Conservation (phyloP, 2,888 invertebrate genomes). For the Gastracanthus pulcherrimus region DNA sequence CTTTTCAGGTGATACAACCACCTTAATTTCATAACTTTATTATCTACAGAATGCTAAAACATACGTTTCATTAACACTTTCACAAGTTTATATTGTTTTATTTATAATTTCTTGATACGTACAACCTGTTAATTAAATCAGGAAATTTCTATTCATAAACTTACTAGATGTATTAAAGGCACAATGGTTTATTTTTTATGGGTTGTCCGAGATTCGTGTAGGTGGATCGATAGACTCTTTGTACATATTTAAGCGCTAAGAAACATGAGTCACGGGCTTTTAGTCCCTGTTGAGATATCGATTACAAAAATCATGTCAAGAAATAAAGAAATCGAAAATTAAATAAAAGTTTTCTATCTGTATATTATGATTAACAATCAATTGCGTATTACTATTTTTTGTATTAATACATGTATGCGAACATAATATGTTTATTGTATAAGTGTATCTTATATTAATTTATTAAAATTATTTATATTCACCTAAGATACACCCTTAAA, state of each 20-base stretch:
- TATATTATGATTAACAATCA: neutral
- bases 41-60: neutral
- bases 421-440: too few relatives aligned
- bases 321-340: neutral
- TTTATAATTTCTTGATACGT: neutral
- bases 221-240: constrained; percentile 21
- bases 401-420: too few relatives aligned
- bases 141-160: constrained; percentile 3
- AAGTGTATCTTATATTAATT: too few relatives aligned
- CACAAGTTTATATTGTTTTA: neutral
- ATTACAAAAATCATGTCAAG: neutral
- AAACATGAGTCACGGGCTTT: constrained; percentile 25
- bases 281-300: constrained; percentile 4
- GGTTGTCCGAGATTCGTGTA: constrained; percentile 8
- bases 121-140: neutral
- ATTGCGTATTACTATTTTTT: too few relatives aligned
- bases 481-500: neutral
- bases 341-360: neutral
- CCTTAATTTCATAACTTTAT: neutral
- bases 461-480: too few relatives aligned
- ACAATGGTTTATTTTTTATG: constrained; percentile 3
- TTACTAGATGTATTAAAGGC: neutral
- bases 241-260: neutral
- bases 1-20: neutral
- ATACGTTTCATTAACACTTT: neutral